Conservation (phyloP, 2,113 vertebrate species). For the Apodemus speciosus region DNA sequence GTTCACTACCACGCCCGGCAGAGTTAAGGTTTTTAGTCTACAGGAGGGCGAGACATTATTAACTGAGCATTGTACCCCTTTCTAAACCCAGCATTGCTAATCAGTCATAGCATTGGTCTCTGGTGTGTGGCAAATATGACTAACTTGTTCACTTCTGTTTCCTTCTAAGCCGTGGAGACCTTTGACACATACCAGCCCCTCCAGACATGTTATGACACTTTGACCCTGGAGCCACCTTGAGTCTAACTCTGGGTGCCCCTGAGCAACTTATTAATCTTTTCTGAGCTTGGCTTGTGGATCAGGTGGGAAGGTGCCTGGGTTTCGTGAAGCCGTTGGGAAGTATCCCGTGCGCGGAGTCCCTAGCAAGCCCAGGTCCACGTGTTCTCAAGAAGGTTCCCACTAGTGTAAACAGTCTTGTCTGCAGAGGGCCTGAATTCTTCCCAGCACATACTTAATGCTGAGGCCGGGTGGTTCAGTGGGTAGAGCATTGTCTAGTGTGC, state of each 20-base stretch:
- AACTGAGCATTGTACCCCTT: not conserved
- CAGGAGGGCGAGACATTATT: rapidly evolving
- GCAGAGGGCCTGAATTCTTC: not conserved
- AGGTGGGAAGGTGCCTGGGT: not conserved
- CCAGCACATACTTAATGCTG: not conserved
- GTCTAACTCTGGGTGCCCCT: not conserved
- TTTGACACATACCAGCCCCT: not conserved
- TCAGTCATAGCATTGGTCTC: rapidly evolving
- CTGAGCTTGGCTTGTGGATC: not conserved
- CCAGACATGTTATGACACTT: not conserved
- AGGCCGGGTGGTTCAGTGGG: not conserved
- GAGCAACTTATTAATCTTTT: not conserved
- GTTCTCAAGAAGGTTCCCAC: too few species aligned
- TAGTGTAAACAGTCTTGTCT: not conserved
- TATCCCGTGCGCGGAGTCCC: not conserved
- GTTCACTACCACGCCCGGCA: too few species aligned
- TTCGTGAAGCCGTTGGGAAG: not conserved
- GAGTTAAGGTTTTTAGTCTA: not conserved
- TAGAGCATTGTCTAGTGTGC: too few species aligned
- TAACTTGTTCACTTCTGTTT: not conserved
- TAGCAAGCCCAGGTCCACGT: not conserved
- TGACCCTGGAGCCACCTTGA: not conserved
- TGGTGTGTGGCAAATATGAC: not conserved
- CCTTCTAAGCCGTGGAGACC: not conserved
- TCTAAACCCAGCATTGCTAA: not conserved